Evolutionary conservation across 2,888 invertebrate genomes (phyloP), one percentile per base, ranked within the genome.

Genomic region (Thera obeliscata): DNA sequence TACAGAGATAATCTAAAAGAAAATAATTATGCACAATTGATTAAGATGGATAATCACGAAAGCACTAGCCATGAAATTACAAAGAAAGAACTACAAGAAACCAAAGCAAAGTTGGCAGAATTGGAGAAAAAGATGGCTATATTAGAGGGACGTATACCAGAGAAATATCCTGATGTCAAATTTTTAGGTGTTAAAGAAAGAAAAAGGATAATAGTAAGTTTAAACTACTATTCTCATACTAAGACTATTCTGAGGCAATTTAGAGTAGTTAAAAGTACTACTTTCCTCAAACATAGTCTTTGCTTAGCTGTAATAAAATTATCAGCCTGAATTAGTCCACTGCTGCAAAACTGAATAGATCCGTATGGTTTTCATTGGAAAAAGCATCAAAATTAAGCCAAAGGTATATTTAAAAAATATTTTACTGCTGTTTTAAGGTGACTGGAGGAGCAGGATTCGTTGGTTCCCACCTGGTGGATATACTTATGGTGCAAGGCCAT

Each of bases 371-470:
- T 22, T 22, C 22, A 38, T 38, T 38, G 4, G 38, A 38, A 38
- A 38, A 22, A 22, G 22, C 22, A 22, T 22, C 22, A 22, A 22
- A 22, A 22, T 22, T 22, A 22, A 22, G 22, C 22, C 22, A 22
- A 22, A 22, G 22, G 22, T 22, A 22, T 22, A 22, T 22, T 22
- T 5, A 6, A 2, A 33, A 33, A 52, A 33, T 33, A 52, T 33
- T 52, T 8, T 50, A 4, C 41, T 41, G 3, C 5, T 41, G 35
- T 52, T 81, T 93, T 52, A 88, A 97, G 96, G 95, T 98, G 61
- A 98, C 99, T 6, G 99, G 99, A 56, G 99, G 99, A 9, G 99
- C 99, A 5, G 99, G 99, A 2, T 99, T 99, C 93, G 99, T 99
- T n/a, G 99, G 99, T 0, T 99, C 99, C 0, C 99, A 99, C 90